Conservation (phyloP, 2,888 invertebrate species). For the Drosophila anomelani region DNA sequence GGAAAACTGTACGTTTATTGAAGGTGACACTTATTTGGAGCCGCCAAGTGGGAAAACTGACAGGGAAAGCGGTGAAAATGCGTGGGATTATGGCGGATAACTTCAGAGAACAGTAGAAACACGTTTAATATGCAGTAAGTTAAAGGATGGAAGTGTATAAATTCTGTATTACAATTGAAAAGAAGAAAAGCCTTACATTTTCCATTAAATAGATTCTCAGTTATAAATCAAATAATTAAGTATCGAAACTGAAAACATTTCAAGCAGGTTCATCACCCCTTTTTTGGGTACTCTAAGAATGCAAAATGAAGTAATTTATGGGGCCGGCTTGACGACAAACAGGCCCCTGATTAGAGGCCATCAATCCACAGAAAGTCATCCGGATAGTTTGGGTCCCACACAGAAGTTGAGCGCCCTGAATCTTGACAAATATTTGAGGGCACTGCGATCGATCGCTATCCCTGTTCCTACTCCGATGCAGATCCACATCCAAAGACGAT, state of each 20-base stretch:
- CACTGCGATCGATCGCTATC: slow-evolving; percentile 56
- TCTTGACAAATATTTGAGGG: slow-evolving; percentile 69
- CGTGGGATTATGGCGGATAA: slow-evolving; percentile 9
- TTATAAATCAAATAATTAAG: slow-evolving; percentile 70
- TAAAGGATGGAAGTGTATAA: not conserved
- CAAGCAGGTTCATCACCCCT: slow-evolving; percentile 37
- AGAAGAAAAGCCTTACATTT: not conserved
- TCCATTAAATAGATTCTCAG: not conserved
- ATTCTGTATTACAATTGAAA: not conserved
- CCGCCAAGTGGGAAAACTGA: slow-evolving; percentile 51
- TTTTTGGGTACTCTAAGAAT: slow-evolving; percentile 28
- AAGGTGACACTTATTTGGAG: slow-evolving; percentile 60
- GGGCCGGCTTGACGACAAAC: slow-evolving; percentile 46
- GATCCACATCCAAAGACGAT: slow-evolving; percentile 39
- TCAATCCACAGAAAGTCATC: slow-evolving; percentile 39
- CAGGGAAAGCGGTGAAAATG: slow-evolving; percentile 19
- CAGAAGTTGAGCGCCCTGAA: slow-evolving; percentile 41
- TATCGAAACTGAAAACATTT: slow-evolving; percentile 56
- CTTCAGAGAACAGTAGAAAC: not conserved
- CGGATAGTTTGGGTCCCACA: slow-evolving; percentile 24
- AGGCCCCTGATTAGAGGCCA: slow-evolving; percentile 69
- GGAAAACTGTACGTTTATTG: slow-evolving; percentile 52
- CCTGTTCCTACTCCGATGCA: slow-evolving; percentile 19
- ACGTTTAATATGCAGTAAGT: not conserved
- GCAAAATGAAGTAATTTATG: slow-evolving; percentile 61